Conservation (phyloP, 2,797 vertebrate species). For the Liasis olivaceus region DNA sequence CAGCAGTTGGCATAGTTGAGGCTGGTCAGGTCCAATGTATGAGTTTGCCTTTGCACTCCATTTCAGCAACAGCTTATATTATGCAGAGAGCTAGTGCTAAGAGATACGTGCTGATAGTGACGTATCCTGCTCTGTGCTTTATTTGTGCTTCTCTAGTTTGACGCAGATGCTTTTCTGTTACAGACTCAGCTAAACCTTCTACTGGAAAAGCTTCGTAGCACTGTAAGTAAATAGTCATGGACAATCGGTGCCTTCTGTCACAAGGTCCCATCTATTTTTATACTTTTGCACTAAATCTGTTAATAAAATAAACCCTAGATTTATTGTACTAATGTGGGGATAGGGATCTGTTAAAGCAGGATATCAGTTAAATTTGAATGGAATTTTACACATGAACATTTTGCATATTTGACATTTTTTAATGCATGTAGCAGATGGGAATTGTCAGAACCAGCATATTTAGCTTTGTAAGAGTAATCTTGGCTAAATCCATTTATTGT, state of each 20-base stretch:
- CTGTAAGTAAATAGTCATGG: slow-evolving; percentile 80
- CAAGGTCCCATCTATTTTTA: neutral
- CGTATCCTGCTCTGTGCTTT: neutral
- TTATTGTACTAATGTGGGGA: neutral
- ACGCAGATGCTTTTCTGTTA: slow-evolving; percentile 50
- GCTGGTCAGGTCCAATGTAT: slow-evolving; percentile 42
- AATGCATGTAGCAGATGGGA: neutral
- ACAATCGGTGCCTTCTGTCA: slow-evolving; percentile 10
- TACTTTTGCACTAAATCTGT: neutral
- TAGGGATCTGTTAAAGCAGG: neutral
- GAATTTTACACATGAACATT: neutral
- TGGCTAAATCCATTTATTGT: neutral
- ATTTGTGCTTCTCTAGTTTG: slow-evolving; percentile 1
- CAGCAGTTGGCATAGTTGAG: slow-evolving; percentile 37
- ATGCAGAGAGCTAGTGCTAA: slow-evolving; percentile 17
- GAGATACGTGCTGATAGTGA: slow-evolving; percentile 49
- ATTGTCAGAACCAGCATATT: neutral
- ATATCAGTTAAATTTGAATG: neutral
- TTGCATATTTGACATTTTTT: neutral
- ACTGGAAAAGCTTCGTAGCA: slow-evolving; percentile 95
- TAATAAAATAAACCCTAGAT: neutral
- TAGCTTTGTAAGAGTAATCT: neutral
- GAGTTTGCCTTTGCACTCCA: slow-evolving; percentile 17
- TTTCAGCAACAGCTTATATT: slow-evolving; percentile 9
- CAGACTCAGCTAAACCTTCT: slow-evolving; percentile 97